Evolutionary conservation across 2,888 invertebrate genomes (phyloP).

Genomic region (Campoplex nolae): DNA sequence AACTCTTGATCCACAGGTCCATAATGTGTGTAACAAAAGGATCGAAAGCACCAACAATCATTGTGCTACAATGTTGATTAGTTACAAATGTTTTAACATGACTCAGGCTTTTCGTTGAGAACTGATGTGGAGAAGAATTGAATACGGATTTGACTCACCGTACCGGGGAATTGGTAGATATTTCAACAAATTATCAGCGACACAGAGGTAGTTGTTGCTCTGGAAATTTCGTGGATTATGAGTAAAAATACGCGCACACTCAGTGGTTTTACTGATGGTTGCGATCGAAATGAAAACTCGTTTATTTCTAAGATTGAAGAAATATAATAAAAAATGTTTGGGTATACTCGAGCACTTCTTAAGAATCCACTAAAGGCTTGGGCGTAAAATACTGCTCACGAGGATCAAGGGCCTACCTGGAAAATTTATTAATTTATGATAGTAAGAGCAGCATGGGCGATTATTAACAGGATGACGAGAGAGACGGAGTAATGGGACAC

Average conservation of each 20-base stretch:
- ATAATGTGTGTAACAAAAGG: constrained; percentile 16
- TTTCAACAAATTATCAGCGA: neutral
- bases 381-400: constrained; percentile 7
- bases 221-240: neutral
- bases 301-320: neutral
- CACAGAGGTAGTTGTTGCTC: neutral
- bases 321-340: neutral
- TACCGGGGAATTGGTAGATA: neutral
- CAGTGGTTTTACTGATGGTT: neutral
- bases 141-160: no score
- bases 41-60: neutral
- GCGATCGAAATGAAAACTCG: neutral
- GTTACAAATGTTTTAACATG: neutral
- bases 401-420: constrained; percentile 14
- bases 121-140: neutral
- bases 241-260: neutral
- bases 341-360: neutral
- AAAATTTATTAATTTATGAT: constrained; percentile 54
- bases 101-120: neutral
- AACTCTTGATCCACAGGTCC: constrained; percentile 44
- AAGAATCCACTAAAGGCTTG: neutral
- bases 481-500: constrained; percentile 55
- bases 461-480: constrained; percentile 51
- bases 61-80: neutral
- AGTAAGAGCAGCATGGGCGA: constrained; percentile 17